These are phyloP conservation scores for Myotis brandtii DNA, from an alignment of 2,113 vertebrate species.

Conservation along the genomic window DNA sequence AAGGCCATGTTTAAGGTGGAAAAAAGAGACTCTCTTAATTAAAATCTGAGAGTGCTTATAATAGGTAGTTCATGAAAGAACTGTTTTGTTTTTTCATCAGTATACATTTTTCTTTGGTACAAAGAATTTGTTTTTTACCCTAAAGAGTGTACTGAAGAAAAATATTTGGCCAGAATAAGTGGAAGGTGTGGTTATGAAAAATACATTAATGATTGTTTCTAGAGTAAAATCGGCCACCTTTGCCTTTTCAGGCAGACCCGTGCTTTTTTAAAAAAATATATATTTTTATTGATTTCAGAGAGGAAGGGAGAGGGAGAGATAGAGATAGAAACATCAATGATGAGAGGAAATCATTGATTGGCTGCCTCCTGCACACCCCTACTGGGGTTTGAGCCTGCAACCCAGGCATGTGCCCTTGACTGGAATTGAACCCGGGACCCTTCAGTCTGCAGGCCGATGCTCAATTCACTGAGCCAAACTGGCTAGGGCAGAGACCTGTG, in stretches of 20 bases:
- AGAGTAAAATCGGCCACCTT: neutral
- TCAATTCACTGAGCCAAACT: no score
- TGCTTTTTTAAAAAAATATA: no score
- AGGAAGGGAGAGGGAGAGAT: no score
- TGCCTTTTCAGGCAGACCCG: neutral
- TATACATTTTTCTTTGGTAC: neutral
- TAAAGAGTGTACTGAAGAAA: neutral
- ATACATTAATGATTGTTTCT: neutral
- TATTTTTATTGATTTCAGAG: no score
- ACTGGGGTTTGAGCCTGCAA: no score
- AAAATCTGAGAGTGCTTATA: conserved; percentile 47
- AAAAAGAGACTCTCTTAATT: neutral
- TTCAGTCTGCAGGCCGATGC: no score
- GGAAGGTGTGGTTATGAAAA: neutral
- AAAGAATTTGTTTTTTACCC: neutral
- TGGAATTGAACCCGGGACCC: no score
- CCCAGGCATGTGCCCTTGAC: no score
- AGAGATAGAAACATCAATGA: no score
- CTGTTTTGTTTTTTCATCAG: neutral
- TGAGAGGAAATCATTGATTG: no score
- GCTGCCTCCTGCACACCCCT: no score
- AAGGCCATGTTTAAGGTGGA: neutral
- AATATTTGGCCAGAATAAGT: neutral
- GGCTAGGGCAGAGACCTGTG: neutral
- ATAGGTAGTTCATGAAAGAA: neutral